Base-by-base conservation (phyloP, 2,797 vertebrate species). In the Crypturellus tataupa region DNA sequence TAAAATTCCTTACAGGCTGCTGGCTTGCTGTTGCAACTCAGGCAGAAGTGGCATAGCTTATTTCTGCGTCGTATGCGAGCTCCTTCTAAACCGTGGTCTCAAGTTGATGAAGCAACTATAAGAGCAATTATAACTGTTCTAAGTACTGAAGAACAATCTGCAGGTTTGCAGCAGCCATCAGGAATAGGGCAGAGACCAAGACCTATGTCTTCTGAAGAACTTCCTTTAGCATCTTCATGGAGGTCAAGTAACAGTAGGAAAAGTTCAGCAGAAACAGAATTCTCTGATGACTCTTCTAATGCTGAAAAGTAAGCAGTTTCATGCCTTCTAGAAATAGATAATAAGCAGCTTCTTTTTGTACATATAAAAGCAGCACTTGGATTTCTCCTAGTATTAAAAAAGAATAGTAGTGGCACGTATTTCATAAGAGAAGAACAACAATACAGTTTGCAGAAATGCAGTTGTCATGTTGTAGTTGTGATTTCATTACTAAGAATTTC, bases 151-250 rank as follows among this genome's bases (percentile, higher is more conserved):
- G 99, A 99, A 80, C 98, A 98, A 85, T 95, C 71, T 42, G 98
- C 98, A 29, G 98, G 98, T 65, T 97, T 99, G 89, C 98, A 98
- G 73, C 99, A 99, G 85, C 99, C 99, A 49, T 98, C 98, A n/a
- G 99, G 99, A 71, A 99, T 99, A 87, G 99, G 99, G 40, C 99
- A 99, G 97, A 98, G 98, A 87, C 99, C 99, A 78, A 98, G 98
- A 71, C 97, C 98, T 58, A 96, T 98, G 95, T 97, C 97, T 94
- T 98, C 97, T 89, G 98, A 98, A 90, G 98, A 98, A 59, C 95
- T 91, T 92, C 96, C 95, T 68, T 92, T 97, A 55, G 87, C 95
- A 27, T 95, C 98, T 29, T 90, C 97, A 5, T 98, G 98, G 98
- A 98, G 75, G 53, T 96, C 95, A 86, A 85, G 94, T 69, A 97